Evolutionary conservation across 2,888 invertebrate species (phyloP), one percentile per base, ranked within the genome.

Genomic region (Caenorhabditis wallacei): DNA sequence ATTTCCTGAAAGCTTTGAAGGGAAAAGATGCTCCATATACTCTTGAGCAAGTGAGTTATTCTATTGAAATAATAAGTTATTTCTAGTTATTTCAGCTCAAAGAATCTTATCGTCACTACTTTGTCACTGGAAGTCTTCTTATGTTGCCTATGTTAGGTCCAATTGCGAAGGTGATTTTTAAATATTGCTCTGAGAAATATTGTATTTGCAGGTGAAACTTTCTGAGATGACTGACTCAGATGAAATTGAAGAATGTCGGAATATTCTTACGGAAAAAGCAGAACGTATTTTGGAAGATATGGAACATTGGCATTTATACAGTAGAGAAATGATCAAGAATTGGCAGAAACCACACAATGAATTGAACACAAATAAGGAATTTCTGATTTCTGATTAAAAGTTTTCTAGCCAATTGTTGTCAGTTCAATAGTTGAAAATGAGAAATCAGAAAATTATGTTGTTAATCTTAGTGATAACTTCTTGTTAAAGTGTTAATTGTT

Each of bases 31-130:
- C 51, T 18, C 86, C 86, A 8, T 86, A 82, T 35, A 78, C 76
- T 22, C 59, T 86, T 10, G 84, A 81, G 43, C 84, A 86, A 68
- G 79, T 80, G 7, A 20, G n/a, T n/a, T n/a, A n/a, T n/a, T n/a
- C n/a, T n/a, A n/a, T n/a, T 18, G 18, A 16, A 40, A 13, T 40
- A n/a, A n/a, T 40, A 13, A 11, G 5, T 10, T 35, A 40, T 22
- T 16, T 59, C 16, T 1, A 22, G 11, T 40, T 30, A 48, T 51
- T 79, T 16, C 37, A 82, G 74, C 54, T 82, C n/a, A 83, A 85
- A 70, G 76, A 76, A 46, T 84, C 84, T 3, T 84, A 80, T 51
- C 53, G 70, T 2, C 26, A 46, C 37, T 82, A 69, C 24, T 82
- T 69, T 20, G 57, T 79, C 16, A 54, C 74, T 11, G 82, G 63